Evolutionary conservation across 1,140 invertebrate species (phyloP).

Genomic region (Drosophila baimaii): DNA sequence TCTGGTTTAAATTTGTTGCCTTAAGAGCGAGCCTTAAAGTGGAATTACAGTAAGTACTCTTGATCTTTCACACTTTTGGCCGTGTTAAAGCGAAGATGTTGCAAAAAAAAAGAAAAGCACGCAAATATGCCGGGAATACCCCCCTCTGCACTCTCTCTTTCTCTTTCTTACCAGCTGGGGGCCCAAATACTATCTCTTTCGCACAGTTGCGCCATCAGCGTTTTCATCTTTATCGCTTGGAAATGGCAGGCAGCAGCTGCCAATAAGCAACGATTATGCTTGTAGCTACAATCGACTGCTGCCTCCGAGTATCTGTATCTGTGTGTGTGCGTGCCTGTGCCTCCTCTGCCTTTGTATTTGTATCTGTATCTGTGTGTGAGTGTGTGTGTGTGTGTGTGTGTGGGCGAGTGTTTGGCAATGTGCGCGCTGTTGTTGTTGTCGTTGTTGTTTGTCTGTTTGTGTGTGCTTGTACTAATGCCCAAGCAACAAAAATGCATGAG

Average conservation of each 20-base stretch:
- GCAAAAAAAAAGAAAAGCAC: not conserved
- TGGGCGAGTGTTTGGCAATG: constrained; percentile 36
- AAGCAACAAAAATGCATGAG: constrained; percentile 71
- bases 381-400: constrained; percentile 2
- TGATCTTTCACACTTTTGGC: constrained; percentile 28
- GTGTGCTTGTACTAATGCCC: constrained; percentile 60
- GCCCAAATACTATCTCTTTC: constrained; percentile 31
- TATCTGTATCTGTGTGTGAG: constrained; percentile 12
- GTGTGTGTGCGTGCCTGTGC: constrained; percentile 1
- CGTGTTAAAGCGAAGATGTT: constrained; percentile 26
- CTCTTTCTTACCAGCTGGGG: not conserved
- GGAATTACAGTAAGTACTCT: constrained; percentile 31
- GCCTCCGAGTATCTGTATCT: constrained; percentile 18
- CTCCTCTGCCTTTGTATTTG: constrained; percentile 24
- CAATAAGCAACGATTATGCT: constrained; percentile 81
- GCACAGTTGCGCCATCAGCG: constrained; percentile 67
- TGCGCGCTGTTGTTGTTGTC: constrained; percentile 42
- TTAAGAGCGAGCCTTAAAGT: constrained; percentile 6
- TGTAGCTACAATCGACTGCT: constrained; percentile 74
- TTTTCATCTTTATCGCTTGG: constrained; percentile 67
- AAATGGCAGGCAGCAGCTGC: constrained; percentile 67
- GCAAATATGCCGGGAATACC: constrained; percentile 6
- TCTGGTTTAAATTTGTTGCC: constrained; percentile 1
- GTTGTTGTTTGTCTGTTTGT: constrained; percentile 41
- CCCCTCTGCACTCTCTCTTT: not conserved